These are phyloP conservation scores for Thaleichthys pacificus DNA, from an alignment of 2,797 vertebrate species.

Conservation along the genomic window DNA sequence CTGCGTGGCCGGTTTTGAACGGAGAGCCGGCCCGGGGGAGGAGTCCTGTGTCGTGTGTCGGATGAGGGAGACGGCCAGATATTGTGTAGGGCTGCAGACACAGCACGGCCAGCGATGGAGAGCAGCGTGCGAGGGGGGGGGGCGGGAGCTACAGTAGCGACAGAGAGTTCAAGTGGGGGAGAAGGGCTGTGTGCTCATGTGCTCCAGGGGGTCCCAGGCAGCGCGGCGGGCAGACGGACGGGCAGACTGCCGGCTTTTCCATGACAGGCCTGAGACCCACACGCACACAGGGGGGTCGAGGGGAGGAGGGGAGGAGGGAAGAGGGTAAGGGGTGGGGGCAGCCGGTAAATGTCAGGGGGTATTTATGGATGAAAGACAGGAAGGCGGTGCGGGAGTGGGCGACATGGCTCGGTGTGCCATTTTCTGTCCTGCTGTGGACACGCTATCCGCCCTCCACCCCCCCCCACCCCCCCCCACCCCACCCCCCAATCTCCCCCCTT, in stretches of 20 bases:
- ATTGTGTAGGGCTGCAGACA: no score
- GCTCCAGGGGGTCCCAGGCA: background rate
- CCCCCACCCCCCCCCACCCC: no score
- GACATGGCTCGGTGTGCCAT: conserved; percentile 31
- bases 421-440: conserved; percentile 24
- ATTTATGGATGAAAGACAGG: conserved; percentile 71
- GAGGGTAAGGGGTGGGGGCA: conserved; percentile 10
- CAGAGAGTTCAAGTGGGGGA: background rate
- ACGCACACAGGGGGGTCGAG: conserved; percentile 7
- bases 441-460: no score
- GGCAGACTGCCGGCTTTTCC: background rate
- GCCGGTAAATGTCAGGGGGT: conserved; percentile 71
- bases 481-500: no score
- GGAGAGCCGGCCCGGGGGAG: no score
- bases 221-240: background rate
- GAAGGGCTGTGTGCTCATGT: background rate
- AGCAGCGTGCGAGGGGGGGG: no score
- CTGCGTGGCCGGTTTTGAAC: no score
- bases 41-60: no score
- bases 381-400: conserved; percentile 27
- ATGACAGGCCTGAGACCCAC: conserved; percentile 20
- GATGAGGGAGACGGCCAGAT: no score
- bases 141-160: background rate
- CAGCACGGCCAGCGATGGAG: no score
- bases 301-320: background rate